Conservation (phyloP, 1,140 invertebrate genomes). For the Limonius californicus region DNA sequence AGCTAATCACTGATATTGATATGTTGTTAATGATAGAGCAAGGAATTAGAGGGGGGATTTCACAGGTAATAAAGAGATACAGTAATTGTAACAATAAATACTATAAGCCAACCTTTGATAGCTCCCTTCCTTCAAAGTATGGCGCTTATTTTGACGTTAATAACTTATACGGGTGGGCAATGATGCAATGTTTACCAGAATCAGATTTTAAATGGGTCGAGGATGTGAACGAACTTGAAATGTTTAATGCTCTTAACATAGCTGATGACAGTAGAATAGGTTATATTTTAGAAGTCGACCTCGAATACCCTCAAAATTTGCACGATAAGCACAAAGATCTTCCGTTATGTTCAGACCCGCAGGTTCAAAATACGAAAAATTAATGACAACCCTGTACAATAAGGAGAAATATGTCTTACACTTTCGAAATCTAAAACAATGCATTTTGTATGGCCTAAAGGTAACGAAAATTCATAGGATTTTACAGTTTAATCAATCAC, state of each 20-base stretch:
- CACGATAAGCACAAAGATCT: slow-evolving; percentile 44
- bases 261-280: slow-evolving; percentile 36
- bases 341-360: slow-evolving; percentile 43
- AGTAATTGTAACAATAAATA: slow-evolving; percentile 37
- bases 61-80: slow-evolving; percentile 27
- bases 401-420: slow-evolving; percentile 48
- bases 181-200: slow-evolving; percentile 35
- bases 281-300: slow-evolving; percentile 37
- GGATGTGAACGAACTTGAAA: not conserved
- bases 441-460: slow-evolving; percentile 47
- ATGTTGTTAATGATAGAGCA: slow-evolving; percentile 40
- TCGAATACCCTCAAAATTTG: slow-evolving; percentile 30
- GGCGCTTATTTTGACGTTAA: slow-evolving; percentile 52
- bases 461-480: slow-evolving; percentile 51
- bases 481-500: slow-evolving; percentile 51
- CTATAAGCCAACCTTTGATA: slow-evolving; percentile 46
- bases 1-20: slow-evolving; percentile 47
- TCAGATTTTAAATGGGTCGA: slow-evolving; percentile 40
- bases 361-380: not conserved
- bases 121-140: slow-evolving; percentile 34
- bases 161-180: slow-evolving; percentile 50
- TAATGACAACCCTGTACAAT: not conserved
- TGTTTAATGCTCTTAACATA: slow-evolving; percentile 20
- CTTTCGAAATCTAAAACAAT: slow-evolving; percentile 51
- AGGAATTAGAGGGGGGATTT: slow-evolving; percentile 29